Evolutionary conservation across 2,888 invertebrate species (phyloP).

Genomic region (Salticus scenicus): DNA sequence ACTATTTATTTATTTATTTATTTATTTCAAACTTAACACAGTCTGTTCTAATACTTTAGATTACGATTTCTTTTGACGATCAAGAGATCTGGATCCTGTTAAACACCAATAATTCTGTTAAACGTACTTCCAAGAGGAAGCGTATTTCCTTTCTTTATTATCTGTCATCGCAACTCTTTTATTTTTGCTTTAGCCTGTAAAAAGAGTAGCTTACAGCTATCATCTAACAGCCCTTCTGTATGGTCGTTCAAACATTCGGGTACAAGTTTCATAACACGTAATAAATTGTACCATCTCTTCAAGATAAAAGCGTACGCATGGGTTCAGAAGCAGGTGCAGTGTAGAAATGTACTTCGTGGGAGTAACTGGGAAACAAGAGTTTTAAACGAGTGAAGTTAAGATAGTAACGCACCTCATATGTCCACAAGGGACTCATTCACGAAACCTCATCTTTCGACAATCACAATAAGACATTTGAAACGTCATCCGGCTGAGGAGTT

Average conservation of each 20-base stretch:
- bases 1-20: too few relatives aligned
- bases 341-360: constrained; percentile 41
- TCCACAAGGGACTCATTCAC: constrained; percentile 46
- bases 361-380: constrained; percentile 27
- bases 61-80: too few relatives aligned
- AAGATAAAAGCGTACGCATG: constrained; percentile 38
- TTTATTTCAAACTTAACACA: too few relatives aligned
- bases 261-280: constrained; percentile 27
- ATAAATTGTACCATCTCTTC: constrained; percentile 22
- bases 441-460: constrained; percentile 15
- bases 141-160: too few relatives aligned
- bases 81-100: too few relatives aligned
- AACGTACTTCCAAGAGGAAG: too few relatives aligned
- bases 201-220: not conserved
- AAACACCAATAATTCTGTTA: too few relatives aligned
- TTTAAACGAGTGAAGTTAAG: constrained; percentile 24
- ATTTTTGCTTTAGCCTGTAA: too few relatives aligned
- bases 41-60: too few relatives aligned
- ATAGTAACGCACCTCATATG: constrained; percentile 5
- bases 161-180: too few relatives aligned
- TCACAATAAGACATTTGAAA: constrained; percentile 33
- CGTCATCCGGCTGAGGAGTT: constrained; percentile 19
- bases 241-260: constrained; percentile 15
- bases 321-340: constrained; percentile 45
- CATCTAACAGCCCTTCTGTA: not conserved